Evolutionary conservation across 1,140 invertebrate species (phyloP).

Genomic region (Dendrolimus kikuchii): DNA sequence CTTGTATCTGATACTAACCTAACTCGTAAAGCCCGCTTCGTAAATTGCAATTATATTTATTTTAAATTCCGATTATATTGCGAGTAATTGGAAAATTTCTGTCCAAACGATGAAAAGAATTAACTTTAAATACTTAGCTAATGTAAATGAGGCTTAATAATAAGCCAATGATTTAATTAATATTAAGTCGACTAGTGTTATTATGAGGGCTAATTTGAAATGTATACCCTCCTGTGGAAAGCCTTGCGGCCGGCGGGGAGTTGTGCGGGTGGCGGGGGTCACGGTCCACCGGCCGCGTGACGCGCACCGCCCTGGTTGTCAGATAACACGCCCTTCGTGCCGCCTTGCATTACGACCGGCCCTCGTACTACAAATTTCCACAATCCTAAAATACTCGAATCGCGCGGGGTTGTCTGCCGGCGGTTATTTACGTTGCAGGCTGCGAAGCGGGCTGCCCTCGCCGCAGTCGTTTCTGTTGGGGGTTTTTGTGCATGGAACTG

Average conservation of each 20-base stretch:
- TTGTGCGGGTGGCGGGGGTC: slow-evolving; percentile 28
- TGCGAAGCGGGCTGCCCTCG: slow-evolving; percentile 32
- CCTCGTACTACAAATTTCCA: slow-evolving; percentile 23
- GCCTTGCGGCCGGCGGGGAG: slow-evolving; percentile 32
- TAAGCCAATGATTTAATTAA: too few species aligned
- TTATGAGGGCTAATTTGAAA: slow-evolving; percentile 11
- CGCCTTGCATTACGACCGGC: slow-evolving; percentile 30
- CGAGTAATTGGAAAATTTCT: too few species aligned
- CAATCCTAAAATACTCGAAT: slow-evolving; percentile 26
- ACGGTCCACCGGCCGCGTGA: slow-evolving; percentile 34
- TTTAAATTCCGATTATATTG: too few species aligned
- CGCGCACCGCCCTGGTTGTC: slow-evolving; percentile 33
- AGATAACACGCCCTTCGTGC: slow-evolving; percentile 39
- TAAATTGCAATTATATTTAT: too few species aligned
- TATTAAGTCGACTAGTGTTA: not conserved
- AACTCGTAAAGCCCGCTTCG: too few species aligned
- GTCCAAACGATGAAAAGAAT: too few species aligned
- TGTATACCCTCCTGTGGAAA: slow-evolving; percentile 34
- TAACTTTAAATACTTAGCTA: too few species aligned
- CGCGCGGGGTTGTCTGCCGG: slow-evolving; percentile 18
- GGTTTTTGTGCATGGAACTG: slow-evolving; percentile 50
- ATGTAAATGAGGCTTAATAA: too few species aligned
- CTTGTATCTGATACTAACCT: too few species aligned
- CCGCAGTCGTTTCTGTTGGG: slow-evolving; percentile 36
- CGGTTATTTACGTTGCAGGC: slow-evolving; percentile 35